A percentile compares a stretch with the other conserved stretches of the same genome.
These are phyloP conservation scores for Emydura subglobosa DNA, from an alignment of 2,113 vertebrate genomes.

Conservation along the genomic window DNA sequence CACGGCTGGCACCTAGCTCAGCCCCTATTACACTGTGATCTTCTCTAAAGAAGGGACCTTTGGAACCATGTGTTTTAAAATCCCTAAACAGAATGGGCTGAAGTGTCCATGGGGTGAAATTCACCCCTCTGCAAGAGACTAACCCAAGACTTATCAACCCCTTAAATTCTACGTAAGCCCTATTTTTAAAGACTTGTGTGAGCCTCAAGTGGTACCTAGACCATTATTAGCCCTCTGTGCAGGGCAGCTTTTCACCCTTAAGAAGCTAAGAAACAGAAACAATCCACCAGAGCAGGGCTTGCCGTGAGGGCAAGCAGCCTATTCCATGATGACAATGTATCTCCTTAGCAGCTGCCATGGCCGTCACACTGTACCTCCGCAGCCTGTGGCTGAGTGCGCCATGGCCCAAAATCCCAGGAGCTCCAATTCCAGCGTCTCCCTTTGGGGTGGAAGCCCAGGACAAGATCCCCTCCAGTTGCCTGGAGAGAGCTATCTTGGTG, in stretches of 20 bases:
- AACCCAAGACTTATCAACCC: not conserved
- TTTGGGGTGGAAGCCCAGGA: not conserved
- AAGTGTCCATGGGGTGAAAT: not conserved
- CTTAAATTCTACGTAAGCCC: not conserved
- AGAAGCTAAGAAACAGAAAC: not conserved
- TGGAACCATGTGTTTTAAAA: not conserved
- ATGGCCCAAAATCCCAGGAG: not conserved
- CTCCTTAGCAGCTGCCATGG: not conserved
- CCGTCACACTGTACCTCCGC: not conserved
- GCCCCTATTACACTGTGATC: not conserved
- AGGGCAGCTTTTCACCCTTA: not conserved
- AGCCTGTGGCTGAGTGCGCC: not conserved
- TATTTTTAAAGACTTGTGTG: not conserved
- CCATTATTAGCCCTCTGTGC: not conserved
- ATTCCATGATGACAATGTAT: not conserved
- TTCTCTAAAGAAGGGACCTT: not conserved
- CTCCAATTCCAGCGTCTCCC: not conserved
- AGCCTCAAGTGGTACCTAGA: not conserved
- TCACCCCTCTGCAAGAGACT: not conserved
- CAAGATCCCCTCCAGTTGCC: not conserved
- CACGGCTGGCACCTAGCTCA: not conserved
- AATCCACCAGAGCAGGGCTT: not conserved
- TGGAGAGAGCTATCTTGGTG: not conserved
- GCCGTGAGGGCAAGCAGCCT: not conserved
- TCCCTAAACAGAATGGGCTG: not conserved